phyloP scores from a whole-genome alignment of 2,113 vertebrate species.

The Narcine bancroftii region DNA sequence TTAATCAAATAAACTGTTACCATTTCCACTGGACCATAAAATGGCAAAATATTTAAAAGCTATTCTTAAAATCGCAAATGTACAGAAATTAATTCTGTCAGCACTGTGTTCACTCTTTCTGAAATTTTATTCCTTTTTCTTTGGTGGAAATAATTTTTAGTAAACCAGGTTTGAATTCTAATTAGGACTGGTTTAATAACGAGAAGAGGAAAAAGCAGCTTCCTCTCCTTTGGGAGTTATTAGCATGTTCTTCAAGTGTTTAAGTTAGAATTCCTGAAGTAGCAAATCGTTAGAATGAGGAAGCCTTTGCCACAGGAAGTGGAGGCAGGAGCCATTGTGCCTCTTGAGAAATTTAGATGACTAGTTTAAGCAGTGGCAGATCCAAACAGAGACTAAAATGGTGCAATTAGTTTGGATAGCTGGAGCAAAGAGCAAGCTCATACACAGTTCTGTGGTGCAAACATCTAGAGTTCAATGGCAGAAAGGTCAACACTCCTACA shows the following conservation, averaged over 20 bases:
- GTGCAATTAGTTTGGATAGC: slow-evolving; percentile 1
- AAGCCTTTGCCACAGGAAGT: background rate
- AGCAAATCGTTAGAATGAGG: background rate
- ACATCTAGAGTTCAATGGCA: background rate
- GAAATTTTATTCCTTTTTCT: too few relatives aligned
- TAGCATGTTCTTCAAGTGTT: background rate
- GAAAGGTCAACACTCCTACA: background rate
- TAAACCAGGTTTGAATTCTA: too few relatives aligned
- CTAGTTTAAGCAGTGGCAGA: background rate
- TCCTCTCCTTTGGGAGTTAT: background rate
- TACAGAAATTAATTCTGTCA: too few relatives aligned
- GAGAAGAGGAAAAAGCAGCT: background rate
- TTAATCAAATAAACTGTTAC: too few relatives aligned
- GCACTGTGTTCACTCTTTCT: too few relatives aligned
- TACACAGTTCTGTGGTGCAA: background rate
- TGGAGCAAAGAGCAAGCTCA: background rate
- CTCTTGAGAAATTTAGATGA: background rate
- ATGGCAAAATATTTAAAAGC: background rate
- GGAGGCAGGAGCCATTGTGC: background rate
- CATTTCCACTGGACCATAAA: background rate
- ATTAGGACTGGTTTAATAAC: background rate
- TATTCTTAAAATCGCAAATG: background rate
- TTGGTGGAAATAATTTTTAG: too few relatives aligned
- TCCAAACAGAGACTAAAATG: background rate
- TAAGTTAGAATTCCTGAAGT: background rate